phyloP scores from a whole-genome alignment of 2,888 invertebrate species.

The Meliscaeva auricollis region DNA sequence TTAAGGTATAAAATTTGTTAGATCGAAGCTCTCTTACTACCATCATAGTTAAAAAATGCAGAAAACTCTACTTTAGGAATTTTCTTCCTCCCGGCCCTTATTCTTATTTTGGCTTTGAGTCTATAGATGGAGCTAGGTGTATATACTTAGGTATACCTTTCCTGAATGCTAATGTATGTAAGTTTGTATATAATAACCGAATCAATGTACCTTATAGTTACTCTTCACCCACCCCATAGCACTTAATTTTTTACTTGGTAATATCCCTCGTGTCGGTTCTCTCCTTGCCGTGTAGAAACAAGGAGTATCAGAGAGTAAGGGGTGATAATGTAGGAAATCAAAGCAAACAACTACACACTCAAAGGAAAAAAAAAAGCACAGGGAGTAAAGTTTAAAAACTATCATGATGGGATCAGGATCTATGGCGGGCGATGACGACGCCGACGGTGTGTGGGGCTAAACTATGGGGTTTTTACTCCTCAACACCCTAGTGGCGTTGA shows the following conservation, averaged over 20 bases:
- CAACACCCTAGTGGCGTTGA: constrained; percentile 39
- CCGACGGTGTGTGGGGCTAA: constrained; percentile 39
- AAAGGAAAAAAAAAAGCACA: neutral
- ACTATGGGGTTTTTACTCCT: constrained; percentile 15
- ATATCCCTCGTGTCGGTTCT: constrained; percentile 49
- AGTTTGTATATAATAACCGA: constrained; percentile 24
- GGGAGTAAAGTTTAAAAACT: constrained; percentile 57
- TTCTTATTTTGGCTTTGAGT: constrained; percentile 45
- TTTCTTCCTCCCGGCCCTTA: constrained; percentile 13
- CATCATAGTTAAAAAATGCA: constrained; percentile 59
- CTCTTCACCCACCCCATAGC: constrained; percentile 44
- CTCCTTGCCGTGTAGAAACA: constrained; percentile 9
- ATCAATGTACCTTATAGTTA: constrained; percentile 50
- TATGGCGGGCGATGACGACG: neutral
- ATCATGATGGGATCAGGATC: constrained; percentile 62
- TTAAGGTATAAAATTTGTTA: constrained; percentile 62
- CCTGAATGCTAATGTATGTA: neutral
- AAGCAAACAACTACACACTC: constrained; percentile 34
- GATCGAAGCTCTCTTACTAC: constrained; percentile 65
- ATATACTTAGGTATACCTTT: neutral
- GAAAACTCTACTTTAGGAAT: constrained; percentile 70
- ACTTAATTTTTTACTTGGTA: constrained; percentile 70
- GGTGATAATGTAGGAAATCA: constrained; percentile 62
- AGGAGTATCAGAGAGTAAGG: neutral
- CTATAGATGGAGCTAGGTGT: neutral